Percentiles rank a stretch among this genome's conserved stretches.
phyloP scores from a whole-genome alignment of 2,888 invertebrate species.

The Galerucella pusilla region DNA sequence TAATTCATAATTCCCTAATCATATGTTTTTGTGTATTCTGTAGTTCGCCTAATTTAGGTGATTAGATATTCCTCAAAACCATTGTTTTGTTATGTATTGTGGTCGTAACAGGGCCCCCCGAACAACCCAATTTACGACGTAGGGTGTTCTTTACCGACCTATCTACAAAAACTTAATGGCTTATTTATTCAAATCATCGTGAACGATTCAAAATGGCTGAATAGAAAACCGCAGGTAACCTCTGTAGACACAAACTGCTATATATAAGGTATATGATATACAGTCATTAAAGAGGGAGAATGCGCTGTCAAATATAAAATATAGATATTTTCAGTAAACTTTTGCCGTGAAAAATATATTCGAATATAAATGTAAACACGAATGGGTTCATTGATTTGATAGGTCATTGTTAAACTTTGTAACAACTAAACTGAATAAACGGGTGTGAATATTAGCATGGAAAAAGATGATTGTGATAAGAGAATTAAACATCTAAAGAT shows the following conservation, averaged over 20 bases:
- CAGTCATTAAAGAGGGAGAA: neutral
- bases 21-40: slow-evolving; percentile 14
- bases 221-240: slow-evolving; percentile 35
- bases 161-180: slow-evolving; percentile 66
- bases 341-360: neutral
- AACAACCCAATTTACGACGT: slow-evolving; percentile 65
- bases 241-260: slow-evolving; percentile 10
- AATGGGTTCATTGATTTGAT: neutral
- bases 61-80: slow-evolving; percentile 23
- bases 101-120: slow-evolving; percentile 50
- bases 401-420: neutral
- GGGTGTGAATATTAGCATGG: neutral
- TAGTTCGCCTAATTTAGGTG: slow-evolving; percentile 13
- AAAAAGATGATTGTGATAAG: neutral
- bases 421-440: neutral
- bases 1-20: slow-evolving; percentile 16
- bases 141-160: slow-evolving; percentile 60
- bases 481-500: too few species aligned
- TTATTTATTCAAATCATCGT: slow-evolving; percentile 65
- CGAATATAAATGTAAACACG: neutral
- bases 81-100: slow-evolving; percentile 36
- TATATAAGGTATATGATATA: neutral
- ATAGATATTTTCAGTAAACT: neutral
- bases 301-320: slow-evolving; percentile 1
- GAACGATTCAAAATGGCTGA: slow-evolving; percentile 66